Percentiles rank a stretch among this genome's conserved stretches.
phyloP scores from a whole-genome alignment of 2,113 vertebrate genomes.

The Tenrec ecaudatus region DNA sequence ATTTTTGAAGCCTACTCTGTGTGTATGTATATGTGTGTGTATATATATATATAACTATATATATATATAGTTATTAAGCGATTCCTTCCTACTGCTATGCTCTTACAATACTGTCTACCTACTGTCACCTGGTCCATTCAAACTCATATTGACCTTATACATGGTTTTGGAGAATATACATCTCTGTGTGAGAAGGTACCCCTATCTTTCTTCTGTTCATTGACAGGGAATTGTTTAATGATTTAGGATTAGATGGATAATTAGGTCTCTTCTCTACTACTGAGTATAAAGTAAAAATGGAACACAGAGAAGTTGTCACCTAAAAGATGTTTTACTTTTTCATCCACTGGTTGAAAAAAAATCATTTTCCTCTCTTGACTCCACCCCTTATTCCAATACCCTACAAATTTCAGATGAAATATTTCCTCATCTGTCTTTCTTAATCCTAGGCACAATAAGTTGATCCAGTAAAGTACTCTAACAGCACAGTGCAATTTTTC shows the following conservation, averaged over 20 bases:
- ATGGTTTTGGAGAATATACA: too few relatives aligned
- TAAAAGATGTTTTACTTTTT: not conserved
- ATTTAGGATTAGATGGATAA: slow-evolving; percentile 9
- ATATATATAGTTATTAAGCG: too few relatives aligned
- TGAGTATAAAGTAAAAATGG: slow-evolving; percentile 14
- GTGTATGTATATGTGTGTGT: too few relatives aligned
- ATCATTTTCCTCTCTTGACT: not conserved
- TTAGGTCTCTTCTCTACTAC: not conserved
- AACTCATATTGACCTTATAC: too few relatives aligned
- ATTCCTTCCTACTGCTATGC: too few relatives aligned
- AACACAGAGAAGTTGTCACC: not conserved
- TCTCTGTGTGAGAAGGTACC: too few relatives aligned
- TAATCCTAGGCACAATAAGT: not conserved
- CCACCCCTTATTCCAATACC: not conserved
- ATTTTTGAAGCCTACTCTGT: too few relatives aligned
- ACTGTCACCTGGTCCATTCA: too few relatives aligned
- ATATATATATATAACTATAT: too few relatives aligned
- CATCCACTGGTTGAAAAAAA: not conserved
- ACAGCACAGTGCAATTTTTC: too few relatives aligned
- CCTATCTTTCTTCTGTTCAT: too few relatives aligned
- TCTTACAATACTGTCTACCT: too few relatives aligned
- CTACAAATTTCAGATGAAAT: not conserved
- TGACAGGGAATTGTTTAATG: not conserved
- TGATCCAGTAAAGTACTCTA: not conserved
- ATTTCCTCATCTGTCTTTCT: not conserved